Percentiles rank a stretch among this genome's conserved stretches.
These are phyloP conservation scores for Creontiades dilutus DNA, from an alignment of 2,888 invertebrate species.

Conservation along the genomic window DNA sequence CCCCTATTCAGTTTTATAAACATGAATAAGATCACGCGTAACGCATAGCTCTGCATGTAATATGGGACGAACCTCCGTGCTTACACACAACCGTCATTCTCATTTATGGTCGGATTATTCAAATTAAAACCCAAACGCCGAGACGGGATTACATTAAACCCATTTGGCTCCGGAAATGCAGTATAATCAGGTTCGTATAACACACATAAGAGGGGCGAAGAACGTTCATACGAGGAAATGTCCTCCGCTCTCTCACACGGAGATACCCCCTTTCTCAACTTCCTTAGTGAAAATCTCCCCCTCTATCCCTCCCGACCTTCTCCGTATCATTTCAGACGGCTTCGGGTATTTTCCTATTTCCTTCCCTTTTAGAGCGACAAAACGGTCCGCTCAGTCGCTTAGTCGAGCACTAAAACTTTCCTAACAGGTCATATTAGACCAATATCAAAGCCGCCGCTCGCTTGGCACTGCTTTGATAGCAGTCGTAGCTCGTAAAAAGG, in stretches of 20 bases:
- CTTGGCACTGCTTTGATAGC: constrained; percentile 48
- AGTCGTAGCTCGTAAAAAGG: constrained; percentile 58
- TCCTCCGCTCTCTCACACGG: not conserved
- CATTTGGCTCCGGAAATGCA: constrained; percentile 35
- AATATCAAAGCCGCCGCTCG: constrained; percentile 46
- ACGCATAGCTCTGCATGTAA: not conserved
- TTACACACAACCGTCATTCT: constrained; percentile 26
- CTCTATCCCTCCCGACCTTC: not conserved
- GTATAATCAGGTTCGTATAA: constrained; percentile 47
- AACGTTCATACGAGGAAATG: not conserved
- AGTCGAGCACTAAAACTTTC: constrained; percentile 64
- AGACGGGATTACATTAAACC: constrained; percentile 47
- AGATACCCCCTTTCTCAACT: not conserved
- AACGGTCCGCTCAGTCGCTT: constrained; percentile 28
- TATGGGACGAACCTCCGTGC: not conserved
- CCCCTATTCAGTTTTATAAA: not conserved
- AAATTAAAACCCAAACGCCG: constrained; percentile 13
- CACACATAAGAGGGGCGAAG: not conserved
- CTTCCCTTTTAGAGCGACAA: constrained; percentile 38
- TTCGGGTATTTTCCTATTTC: not conserved
- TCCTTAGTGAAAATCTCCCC: constrained; percentile 8
- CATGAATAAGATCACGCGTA: not conserved
- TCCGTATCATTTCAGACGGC: constrained; percentile 16
- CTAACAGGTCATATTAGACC: constrained; percentile 71
- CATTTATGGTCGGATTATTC: constrained; percentile 39